Evolutionary conservation across 2,797 vertebrate species (phyloP).

Genomic region (Melanotaenia pygmaea): DNA sequence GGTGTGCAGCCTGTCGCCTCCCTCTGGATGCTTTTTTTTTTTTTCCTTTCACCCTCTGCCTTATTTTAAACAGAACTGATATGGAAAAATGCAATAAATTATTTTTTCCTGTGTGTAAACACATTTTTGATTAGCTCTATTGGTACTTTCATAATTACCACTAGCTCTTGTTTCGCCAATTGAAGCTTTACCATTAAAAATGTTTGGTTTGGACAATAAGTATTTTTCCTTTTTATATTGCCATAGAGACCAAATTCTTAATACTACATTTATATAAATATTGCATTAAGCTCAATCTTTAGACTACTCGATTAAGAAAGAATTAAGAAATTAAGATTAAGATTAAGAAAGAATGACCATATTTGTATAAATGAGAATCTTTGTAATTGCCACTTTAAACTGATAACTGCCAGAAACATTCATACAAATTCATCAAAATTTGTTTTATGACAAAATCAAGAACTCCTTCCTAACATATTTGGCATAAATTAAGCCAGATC

Average conservation of each 20-base stretch:
- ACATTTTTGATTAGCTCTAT: background rate
- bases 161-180: background rate
- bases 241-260: background rate
- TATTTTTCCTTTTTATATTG: background rate
- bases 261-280: conserved; percentile 2
- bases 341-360: background rate
- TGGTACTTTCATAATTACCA: background rate
- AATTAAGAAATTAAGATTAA: too few relatives aligned
- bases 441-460: background rate
- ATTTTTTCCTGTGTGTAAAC: background rate
- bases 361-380: conserved; percentile 1
- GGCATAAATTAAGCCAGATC: background rate
- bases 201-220: background rate
- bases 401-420: background rate
- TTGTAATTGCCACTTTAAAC: conserved; percentile 9
- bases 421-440: background rate
- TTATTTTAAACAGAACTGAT: background rate
- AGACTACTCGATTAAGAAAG: background rate
- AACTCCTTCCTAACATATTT: background rate
- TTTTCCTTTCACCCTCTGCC: background rate
- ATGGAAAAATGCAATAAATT: background rate
- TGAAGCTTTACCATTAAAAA: background rate
- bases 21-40: background rate
- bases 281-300: background rate
- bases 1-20: background rate